Conservation (phyloP, 2,113 vertebrate species). For the Daubentonia madagascariensis region DNA sequence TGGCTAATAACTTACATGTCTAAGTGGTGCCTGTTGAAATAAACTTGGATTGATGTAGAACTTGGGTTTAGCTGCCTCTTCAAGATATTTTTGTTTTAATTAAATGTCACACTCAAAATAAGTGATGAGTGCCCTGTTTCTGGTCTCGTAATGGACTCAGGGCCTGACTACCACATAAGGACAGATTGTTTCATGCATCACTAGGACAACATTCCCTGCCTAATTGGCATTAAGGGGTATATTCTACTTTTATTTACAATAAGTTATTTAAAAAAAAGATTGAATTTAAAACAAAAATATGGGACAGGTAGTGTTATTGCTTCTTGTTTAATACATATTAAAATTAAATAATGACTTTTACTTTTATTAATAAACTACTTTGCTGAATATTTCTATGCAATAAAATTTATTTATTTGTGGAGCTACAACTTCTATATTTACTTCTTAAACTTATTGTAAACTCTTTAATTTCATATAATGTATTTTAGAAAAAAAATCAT, state of each 20-base stretch:
- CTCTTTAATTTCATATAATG: background rate
- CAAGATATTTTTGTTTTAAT: constrained; percentile 73
- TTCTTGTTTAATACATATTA: constrained; percentile 44
- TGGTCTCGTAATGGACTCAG: background rate
- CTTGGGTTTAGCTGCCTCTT: constrained; percentile 16
- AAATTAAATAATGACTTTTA: constrained; percentile 32
- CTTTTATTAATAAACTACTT: background rate
- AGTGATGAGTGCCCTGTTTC: constrained; percentile 48
- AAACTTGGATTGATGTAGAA: constrained; percentile 46
- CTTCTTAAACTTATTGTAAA: background rate
- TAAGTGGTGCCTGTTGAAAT: constrained; percentile 61
- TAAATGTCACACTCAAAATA: constrained; percentile 69
- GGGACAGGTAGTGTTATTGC: background rate
- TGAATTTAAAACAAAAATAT: background rate
- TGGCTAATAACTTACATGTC: constrained; percentile 40
- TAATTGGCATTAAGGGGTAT: background rate
- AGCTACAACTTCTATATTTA: background rate
- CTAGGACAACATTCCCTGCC: background rate
- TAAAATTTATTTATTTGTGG: background rate
- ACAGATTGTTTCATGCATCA: constrained; percentile 21
- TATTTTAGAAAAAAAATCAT: background rate
- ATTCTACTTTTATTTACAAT: constrained; percentile 51
- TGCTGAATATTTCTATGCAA: background rate
- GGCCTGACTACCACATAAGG: background rate
- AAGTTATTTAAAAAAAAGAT: background rate